Base-by-base conservation (phyloP, 2,888 invertebrate genomes). In the Dolichopus griseipennis region DNA sequence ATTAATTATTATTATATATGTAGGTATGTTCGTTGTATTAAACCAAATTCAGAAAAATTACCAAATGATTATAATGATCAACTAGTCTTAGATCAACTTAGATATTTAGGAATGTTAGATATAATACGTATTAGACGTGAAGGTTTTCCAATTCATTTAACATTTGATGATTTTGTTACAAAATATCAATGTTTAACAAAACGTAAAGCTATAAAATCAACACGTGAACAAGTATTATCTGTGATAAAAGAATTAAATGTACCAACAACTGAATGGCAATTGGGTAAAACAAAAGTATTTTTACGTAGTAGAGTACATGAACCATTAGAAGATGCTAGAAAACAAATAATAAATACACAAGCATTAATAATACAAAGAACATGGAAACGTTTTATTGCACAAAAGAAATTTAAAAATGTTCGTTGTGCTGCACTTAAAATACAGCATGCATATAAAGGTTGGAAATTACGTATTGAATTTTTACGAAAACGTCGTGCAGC, bases 21-120 rank as follows among this genome's bases (percentile, higher is more conserved):
- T 70, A 89, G 89, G 89, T 92, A 95, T 79, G 94, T 94, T 52
- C 86, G 95, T 64, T 95, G 95, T 79, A 95, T 95, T 75, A 95
- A 95, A 76, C 95, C 95, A 0, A 95, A 95, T 79, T 87, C 90
- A 79, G 86, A 90, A 75, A 95, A 95, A 80, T 85, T 87, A 67
- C 87, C 93, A 0, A 88, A 93, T 75, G 86, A 88, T 75, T 95
- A 91, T 81, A 90, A 90, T 78, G 88, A 90, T 69, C 86, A 87
- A 68, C 83, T 95, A 69, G 95, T 95, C 1, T 82, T 92, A 73
- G 93, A 94, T 76, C 95, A 95, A 81, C 83, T 95, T 66, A 88
- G 90, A 75, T 95, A 95, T 83, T 85, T 95, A 70, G 95, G 95
- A 70, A 95, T 95, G 93, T 84, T 94, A 78, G 95, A 95, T 80